A percentile compares a stretch with the other conserved stretches of the same genome.
Evolutionary conservation across 2,888 invertebrate genomes (phyloP).

Genomic region (Lochmaea crataegi): DNA sequence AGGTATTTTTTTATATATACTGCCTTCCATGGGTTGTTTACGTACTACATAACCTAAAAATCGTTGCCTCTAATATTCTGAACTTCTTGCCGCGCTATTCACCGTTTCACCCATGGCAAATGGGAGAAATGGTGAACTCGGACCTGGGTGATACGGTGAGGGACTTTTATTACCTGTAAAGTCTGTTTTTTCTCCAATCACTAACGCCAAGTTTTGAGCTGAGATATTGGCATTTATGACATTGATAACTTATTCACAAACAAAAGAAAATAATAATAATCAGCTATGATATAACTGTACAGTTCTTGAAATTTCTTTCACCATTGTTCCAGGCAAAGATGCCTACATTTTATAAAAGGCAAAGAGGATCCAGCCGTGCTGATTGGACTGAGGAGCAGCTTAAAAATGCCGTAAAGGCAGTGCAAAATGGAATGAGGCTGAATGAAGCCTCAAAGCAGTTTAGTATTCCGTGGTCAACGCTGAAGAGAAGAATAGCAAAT

Average conservation of each 20-base stretch:
- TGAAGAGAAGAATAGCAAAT: slow-evolving; percentile 5
- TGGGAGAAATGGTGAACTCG: slow-evolving; percentile 6
- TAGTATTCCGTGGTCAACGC: slow-evolving; percentile 13
- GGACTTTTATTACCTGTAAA: too few species aligned
- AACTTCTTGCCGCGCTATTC: slow-evolving; percentile 17
- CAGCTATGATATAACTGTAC: too few species aligned
- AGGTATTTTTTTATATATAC: too few species aligned
- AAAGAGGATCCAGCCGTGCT: slow-evolving; percentile 4
- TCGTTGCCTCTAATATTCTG: slow-evolving; percentile 15
- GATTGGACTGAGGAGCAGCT: slow-evolving; percentile 13
- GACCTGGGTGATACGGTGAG: too few species aligned
- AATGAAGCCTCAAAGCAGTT: slow-evolving; percentile 17
- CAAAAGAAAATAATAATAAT: too few species aligned
- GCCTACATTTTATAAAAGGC: neutral
- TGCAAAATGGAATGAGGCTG: slow-evolving; percentile 16
- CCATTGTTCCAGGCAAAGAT: neutral
- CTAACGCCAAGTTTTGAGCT: too few species aligned
- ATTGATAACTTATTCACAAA: too few species aligned
- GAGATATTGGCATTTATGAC: too few species aligned
- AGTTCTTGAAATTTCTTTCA: too few species aligned
- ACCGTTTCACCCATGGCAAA: slow-evolving; percentile 20
- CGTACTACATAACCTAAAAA: slow-evolving; percentile 6
- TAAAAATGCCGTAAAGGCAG: slow-evolving; percentile 23
- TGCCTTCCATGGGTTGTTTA: too few species aligned
- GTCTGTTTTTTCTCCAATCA: too few species aligned